Base-by-base conservation (phyloP, 2,888 invertebrate genomes). In the Lithophane leautieri region DNA sequence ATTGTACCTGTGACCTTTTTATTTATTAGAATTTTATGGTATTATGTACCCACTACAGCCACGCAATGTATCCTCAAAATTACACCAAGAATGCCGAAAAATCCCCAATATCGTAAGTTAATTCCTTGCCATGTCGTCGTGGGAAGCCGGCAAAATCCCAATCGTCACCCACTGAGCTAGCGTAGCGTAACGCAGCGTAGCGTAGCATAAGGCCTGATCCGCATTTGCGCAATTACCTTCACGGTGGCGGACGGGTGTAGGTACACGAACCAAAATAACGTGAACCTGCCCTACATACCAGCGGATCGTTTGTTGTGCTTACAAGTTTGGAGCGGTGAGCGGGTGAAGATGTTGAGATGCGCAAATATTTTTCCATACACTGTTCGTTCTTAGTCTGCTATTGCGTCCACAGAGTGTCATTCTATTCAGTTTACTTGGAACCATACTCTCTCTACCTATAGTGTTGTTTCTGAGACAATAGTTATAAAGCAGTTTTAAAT, bases 191-290 rank as follows among this genome's bases (percentile, higher is more conserved):
- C 77, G 78, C 78, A 81, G 74, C 73, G 76, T 78, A 87, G 74
- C 62, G 84, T 86, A 79, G 71, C 79, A 82, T 87, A 77, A 80
- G 76, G 70, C 72, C 34, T 73, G 80, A 82, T 86, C 77, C 81
- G 72, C 68, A 82, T 85, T 85, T 86, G 82, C 85, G 83, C 89
- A 86, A 89, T 89, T 89, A 86, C 90, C 89, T 84, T 83, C 78
- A 85, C 87, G 73, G 76, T 76, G 62, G 86, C 81, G 79, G 34
- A 40, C 73, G 77, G 67, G 82, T 69, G 88, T 60, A 77, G 77
- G 70, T 82, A 82, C 86, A 81, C 79, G 87, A 85, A 89, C 89
- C 86, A 89, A 89, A 89, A 89, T 89, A 89, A 88, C 88, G 80
- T 50, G 82, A 82, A 82, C 86, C 89, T 83, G 89, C 81, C 89